Conservation (phyloP, 2,888 invertebrate species). For the Hetaerina titia region DNA sequence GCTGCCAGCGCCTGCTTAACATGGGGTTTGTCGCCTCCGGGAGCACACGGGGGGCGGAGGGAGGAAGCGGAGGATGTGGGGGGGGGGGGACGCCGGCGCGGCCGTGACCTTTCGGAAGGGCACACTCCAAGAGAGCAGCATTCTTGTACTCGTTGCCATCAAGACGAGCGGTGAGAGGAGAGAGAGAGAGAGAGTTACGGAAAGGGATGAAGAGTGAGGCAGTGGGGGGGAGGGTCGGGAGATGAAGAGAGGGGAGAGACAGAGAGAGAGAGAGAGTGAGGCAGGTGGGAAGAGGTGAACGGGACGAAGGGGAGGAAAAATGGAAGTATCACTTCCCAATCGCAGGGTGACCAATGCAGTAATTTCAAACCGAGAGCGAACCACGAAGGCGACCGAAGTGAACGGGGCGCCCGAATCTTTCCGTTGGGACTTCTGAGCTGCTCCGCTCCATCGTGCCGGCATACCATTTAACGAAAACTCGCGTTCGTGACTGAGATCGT, state of each 20-base stretch:
- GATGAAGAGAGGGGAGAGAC: neutral
- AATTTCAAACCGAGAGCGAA: neutral
- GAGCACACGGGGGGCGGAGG: neutral
- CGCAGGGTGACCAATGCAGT: constrained; percentile 25
- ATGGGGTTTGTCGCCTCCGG: constrained; percentile 24
- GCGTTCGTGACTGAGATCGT: constrained; percentile 17
- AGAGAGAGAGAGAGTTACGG: neutral
- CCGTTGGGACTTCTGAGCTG: neutral
- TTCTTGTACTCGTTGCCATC: constrained; percentile 25
- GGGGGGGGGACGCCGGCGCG: neutral
- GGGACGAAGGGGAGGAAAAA: neutral
- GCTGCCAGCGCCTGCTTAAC: constrained; percentile 29
- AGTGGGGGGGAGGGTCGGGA: neutral
- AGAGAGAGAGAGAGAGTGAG: neutral
- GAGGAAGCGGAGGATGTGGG: neutral
- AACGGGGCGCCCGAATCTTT: too few relatives aligned
- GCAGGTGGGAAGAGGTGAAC: neutral
- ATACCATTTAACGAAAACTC: neutral
- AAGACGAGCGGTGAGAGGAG: neutral
- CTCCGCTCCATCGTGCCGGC: neutral
- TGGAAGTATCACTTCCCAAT: constrained; percentile 23
- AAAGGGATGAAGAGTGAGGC: neutral
- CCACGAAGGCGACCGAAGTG: neutral
- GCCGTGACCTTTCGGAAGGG: constrained; percentile 39
- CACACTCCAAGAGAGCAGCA: constrained; percentile 20